Evolutionary conservation across 2,888 invertebrate species (phyloP), one percentile per base, ranked within the genome.

Genomic region (Panzeria rudis): DNA sequence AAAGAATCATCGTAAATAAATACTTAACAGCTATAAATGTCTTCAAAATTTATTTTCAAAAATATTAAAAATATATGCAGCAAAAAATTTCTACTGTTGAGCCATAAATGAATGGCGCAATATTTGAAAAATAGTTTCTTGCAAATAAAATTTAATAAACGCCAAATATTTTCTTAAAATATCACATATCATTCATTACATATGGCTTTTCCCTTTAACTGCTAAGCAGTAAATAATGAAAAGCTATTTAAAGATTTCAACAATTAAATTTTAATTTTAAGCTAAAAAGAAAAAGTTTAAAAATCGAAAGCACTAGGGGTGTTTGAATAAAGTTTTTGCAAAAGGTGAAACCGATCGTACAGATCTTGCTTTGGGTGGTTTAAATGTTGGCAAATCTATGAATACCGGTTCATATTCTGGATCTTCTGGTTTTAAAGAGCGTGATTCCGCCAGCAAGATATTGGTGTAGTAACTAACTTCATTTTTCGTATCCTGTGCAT

Each of bases 301-400:
- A 9, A 29, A 50, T 29, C 3, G 13, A 54, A 52, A 68, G 7
- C 29, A 35, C 56, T 85, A 85, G 35, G 85, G 69, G 59, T 64
- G 62, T 47, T 17, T 73, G 15, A 73, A 25, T 44, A 62, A 13
- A 47, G 17, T 56, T n/a, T 44, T 61, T 25, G n/a, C 23, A 5
- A 25, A 41, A 11, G 13, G 5, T 35, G 56, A 54, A 47, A 68
- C 54, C 7, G 80, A 61, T 50, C 78, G 71, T 15, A 66, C 56
- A 4, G 59, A 35, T 50, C 73, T 73, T 23, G 73, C 71, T 50
- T 83, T 86, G 7, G 90, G 89, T 23, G 95, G 94, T 35, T 93
- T 90, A 88, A 94, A 95, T 1, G 95, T 95, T 13, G 95, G 95
- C 86, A 95, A 89, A 86, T 94, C 94, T n/a, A 95, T 94, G 56